These are phyloP conservation scores for Sinocyclocheilus anophthalmus DNA, from an alignment of 2,113 vertebrate genomes.

Conservation along the genomic window DNA sequence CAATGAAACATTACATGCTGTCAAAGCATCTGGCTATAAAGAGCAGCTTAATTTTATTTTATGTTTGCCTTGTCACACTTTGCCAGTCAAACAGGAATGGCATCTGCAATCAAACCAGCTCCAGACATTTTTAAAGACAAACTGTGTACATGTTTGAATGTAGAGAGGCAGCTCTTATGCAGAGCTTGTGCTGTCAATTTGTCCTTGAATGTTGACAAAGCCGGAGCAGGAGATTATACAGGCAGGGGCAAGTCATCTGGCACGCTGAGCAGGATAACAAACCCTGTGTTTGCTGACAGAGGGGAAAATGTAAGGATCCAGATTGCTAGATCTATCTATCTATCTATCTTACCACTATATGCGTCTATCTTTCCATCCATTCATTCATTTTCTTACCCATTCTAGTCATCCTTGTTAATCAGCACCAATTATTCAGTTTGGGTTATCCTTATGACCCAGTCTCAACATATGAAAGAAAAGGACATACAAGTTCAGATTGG, in stretches of 20 bases:
- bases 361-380: neutral
- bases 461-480: neutral
- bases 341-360: no score
- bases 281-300: conserved; percentile 61
- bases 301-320: conserved; percentile 51
- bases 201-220: conserved; percentile 62
- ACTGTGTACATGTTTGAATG: neutral
- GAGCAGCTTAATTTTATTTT: neutral
- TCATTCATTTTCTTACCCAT: neutral
- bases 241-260: conserved; percentile 65
- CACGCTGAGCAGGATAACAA: conserved; percentile 57
- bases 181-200: conserved; percentile 56
- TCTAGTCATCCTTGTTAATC: neutral
- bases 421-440: neutral
- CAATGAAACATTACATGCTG: neutral
- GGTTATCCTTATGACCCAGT: neutral
- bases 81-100: neutral
- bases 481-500: no score
- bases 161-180: conserved; percentile 23
- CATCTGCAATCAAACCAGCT: neutral
- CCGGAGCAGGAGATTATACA: conserved; percentile 61
- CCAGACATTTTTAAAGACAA: neutral
- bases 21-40: neutral
- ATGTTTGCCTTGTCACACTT: conserved; percentile 8
- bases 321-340: conserved; percentile 23